Evolutionary conservation across 37 sponge, comb jelly and placozoan species (phyloP).

Genomic region (Diacarnus erythraeanus): DNA sequence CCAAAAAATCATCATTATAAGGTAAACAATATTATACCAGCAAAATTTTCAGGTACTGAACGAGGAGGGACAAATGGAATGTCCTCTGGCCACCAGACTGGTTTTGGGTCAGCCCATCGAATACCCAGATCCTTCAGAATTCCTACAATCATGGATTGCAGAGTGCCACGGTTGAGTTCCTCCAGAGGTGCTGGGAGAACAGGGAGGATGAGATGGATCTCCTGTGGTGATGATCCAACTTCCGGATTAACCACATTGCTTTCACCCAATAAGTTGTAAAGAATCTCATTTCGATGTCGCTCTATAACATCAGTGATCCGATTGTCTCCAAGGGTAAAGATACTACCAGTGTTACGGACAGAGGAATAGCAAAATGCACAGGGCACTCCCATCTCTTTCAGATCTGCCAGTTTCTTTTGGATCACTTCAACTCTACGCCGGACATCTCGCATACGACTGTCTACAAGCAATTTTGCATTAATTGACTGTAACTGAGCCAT

Average conservation of each 20-base stretch:
- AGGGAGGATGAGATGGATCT: constrained; percentile 65
- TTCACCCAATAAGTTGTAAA: constrained; percentile 27
- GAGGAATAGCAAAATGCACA: constrained; percentile 67
- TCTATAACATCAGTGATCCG: constrained; percentile 68
- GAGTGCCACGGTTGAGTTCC: constrained; percentile 27
- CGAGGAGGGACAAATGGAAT: constrained; percentile 57
- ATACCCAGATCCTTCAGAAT: constrained; percentile 64
- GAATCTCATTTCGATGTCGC: constrained; percentile 48
- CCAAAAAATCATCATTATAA: not conserved
- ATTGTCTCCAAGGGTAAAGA: constrained; percentile 59
- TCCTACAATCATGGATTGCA: constrained; percentile 58
- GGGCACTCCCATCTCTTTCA: constrained; percentile 58
- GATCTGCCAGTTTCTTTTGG: constrained; percentile 66
- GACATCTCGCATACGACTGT: constrained; percentile 50
- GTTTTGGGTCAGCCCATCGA: constrained; percentile 59
- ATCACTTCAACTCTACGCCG: constrained; percentile 64
- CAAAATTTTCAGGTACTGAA: constrained; percentile 40
- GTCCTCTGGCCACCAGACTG: constrained; percentile 64
- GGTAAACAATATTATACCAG: constrained; percentile 20
- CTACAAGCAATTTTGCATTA: constrained; percentile 5
- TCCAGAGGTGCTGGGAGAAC: constrained; percentile 49
- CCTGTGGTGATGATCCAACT: not conserved
- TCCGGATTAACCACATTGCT: not conserved
- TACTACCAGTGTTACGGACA: constrained; percentile 55
- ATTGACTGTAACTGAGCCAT: constrained; percentile 17